Evolutionary conservation across 2,888 invertebrate species (phyloP).

Genomic region (Creontiades dilutus): DNA sequence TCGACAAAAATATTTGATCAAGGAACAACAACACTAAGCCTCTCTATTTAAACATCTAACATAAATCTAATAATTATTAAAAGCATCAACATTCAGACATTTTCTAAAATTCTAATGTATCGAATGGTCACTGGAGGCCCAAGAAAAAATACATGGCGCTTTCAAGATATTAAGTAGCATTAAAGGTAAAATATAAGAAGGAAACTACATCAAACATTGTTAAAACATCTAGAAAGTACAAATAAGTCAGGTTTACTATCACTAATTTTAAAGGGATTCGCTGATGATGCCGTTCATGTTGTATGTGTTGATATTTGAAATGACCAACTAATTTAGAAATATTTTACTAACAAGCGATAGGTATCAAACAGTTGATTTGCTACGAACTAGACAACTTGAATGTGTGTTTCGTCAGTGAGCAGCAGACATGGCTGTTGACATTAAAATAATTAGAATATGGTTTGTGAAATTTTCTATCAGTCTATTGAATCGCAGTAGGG

Average conservation of each 20-base stretch:
- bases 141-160: constrained; percentile 28
- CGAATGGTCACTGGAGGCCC: constrained; percentile 14
- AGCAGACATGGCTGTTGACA: not conserved
- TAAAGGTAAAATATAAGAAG: not conserved
- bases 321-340: too few species aligned
- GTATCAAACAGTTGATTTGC: not conserved
- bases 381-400: not conserved
- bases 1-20: not conserved
- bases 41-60: constrained; percentile 22
- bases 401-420: not conserved
- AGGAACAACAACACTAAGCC: constrained; percentile 25
- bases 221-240: not conserved
- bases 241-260: not conserved
- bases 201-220: not conserved
- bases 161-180: constrained; percentile 20
- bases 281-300: not conserved
- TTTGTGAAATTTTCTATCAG: not conserved
- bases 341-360: not conserved
- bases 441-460: not conserved
- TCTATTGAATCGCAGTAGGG: not conserved
- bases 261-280: not conserved
- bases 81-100: constrained; percentile 32
- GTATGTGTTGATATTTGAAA: too few species aligned
- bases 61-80: not conserved
- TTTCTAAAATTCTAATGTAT: not conserved